Conservation (phyloP, 2,888 invertebrate species). For the Macaria notata region DNA sequence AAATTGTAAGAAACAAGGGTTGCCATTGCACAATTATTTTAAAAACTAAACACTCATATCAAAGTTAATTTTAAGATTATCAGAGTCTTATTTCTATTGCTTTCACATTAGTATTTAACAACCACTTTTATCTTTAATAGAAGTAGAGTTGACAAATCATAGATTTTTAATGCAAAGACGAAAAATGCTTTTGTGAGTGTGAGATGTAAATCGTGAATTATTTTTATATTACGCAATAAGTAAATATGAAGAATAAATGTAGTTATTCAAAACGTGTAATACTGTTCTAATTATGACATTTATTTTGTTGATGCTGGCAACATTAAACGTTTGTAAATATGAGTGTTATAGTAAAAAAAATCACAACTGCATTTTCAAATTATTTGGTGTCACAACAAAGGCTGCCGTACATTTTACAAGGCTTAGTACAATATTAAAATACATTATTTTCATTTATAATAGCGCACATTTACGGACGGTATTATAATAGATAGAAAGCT, state of each 20-base stretch:
- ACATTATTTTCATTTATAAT: constrained; percentile 20
- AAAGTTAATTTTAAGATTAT: constrained; percentile 20
- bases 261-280: too few relatives aligned
- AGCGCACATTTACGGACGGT: constrained; percentile 34
- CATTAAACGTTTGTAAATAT: too few relatives aligned
- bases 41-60: constrained; percentile 1
- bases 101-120: constrained; percentile 58
- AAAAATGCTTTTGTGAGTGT: too few relatives aligned
- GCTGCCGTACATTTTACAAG: constrained; percentile 20
- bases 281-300: too few relatives aligned
- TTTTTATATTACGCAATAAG: too few relatives aligned
- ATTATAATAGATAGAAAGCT: constrained; percentile 31
- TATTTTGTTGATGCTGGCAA: too few relatives aligned
- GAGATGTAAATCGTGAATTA: too few relatives aligned
- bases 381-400: constrained; percentile 14
- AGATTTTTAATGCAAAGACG: too few relatives aligned
- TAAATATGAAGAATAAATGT: too few relatives aligned
- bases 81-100: constrained; percentile 54
- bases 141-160: constrained; percentile 39
- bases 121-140: constrained; percentile 48
- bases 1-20: constrained; percentile 1
- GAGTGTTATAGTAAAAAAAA: constrained; percentile 1
- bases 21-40: constrained; percentile 10
- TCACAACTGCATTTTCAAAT: constrained; percentile 11
- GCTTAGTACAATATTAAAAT: constrained; percentile 24